phyloP scores from a whole-genome alignment of 2,113 vertebrate genomes.

The Cariama cristata region DNA sequence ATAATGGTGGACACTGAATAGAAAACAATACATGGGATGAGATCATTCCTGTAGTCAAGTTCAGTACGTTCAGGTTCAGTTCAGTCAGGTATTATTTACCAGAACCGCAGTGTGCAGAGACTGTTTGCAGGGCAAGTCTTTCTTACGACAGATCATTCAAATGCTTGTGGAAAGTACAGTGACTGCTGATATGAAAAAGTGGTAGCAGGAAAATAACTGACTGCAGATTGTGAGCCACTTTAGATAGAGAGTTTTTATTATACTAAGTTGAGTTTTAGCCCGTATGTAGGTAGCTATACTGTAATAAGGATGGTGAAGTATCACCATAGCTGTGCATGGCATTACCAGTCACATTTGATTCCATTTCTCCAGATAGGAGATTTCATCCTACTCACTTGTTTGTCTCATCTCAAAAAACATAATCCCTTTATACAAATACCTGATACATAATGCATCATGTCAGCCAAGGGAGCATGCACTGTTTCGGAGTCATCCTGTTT shows the following conservation, averaged over 20 bases:
- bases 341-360: constrained; percentile 18
- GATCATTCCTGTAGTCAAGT: background rate
- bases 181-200: background rate
- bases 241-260: background rate
- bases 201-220: background rate
- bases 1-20: background rate
- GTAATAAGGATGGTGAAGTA: background rate
- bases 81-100: background rate
- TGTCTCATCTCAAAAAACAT: background rate
- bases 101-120: background rate
- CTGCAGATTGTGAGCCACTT: background rate
- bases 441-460: background rate
- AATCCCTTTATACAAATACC: background rate
- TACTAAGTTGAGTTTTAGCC: background rate
- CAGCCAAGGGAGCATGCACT: background rate
- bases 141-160: background rate
- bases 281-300: background rate
- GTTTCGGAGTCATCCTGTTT: background rate
- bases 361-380: background rate
- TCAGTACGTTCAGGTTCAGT: background rate
- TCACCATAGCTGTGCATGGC: background rate
- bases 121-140: background rate
- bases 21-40: background rate
- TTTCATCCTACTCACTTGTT: constrained; percentile 23
- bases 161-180: background rate